These are phyloP conservation scores for Neelides folsomi DNA, from an alignment of 2,888 invertebrate genomes.

Conservation along the genomic window DNA sequence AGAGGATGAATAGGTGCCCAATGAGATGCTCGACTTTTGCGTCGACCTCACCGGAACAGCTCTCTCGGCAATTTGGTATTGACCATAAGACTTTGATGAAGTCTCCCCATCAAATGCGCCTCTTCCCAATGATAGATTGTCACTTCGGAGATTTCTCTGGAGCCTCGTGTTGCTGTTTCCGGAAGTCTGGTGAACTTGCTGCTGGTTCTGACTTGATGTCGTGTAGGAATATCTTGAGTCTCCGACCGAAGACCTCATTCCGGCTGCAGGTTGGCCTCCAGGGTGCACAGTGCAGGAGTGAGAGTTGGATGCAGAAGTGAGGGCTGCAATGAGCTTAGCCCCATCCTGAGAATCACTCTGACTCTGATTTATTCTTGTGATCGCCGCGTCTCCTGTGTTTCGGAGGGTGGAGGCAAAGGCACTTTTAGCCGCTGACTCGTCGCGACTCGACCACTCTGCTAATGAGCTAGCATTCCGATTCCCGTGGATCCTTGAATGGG, in stretches of 20 bases:
- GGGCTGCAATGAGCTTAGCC: neutral
- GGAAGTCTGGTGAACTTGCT: constrained; percentile 11
- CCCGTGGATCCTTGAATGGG: constrained; percentile 13
- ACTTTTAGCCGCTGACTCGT: constrained; percentile 22
- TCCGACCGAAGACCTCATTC: neutral
- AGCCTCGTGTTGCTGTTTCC: constrained; percentile 42
- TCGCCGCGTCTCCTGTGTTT: constrained; percentile 9
- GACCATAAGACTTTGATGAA: constrained; percentile 43
- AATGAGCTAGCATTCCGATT: neutral
- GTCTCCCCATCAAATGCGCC: constrained; percentile 53
- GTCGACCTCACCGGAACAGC: constrained; percentile 42
- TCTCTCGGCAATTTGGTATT: constrained; percentile 22
- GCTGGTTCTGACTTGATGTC: constrained; percentile 9
- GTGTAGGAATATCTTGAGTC: neutral
- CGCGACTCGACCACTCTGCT: constrained; percentile 17
- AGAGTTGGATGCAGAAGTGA: neutral
- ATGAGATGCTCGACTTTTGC: constrained; percentile 59
- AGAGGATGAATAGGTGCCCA: constrained; percentile 48
- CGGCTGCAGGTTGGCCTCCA: neutral
- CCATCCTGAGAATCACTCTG: constrained; percentile 10
- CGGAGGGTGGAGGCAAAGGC: constrained; percentile 23
- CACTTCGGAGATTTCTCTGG: constrained; percentile 48
- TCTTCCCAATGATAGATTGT: constrained; percentile 54
- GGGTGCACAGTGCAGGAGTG: constrained; percentile 1
- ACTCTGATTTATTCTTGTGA: constrained; percentile 5